Conservation (phyloP, 1,140 invertebrate genomes). For the Wasmannia auropunctata region DNA sequence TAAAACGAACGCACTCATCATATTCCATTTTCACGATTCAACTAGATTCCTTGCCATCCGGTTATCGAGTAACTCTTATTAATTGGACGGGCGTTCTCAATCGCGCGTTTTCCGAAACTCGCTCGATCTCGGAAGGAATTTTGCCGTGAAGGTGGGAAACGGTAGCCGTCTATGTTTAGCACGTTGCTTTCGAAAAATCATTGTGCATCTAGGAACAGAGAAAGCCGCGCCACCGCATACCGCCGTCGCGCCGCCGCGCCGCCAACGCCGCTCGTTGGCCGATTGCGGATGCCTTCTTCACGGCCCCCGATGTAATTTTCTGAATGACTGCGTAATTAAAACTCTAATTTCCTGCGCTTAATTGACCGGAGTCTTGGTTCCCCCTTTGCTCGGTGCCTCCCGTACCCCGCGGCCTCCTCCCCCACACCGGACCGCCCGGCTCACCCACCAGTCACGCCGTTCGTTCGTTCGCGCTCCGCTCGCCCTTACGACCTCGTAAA, state of each 20-base stretch:
- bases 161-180: background rate
- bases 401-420: conserved; percentile 19
- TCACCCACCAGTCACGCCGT: conserved; percentile 56
- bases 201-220: conserved; percentile 19
- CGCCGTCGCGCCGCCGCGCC: conserved; percentile 3
- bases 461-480: conserved; percentile 45
- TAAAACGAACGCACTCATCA: background rate
- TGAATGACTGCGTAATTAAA: conserved; percentile 87
- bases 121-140: background rate
- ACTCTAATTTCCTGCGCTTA: conserved; percentile 86
- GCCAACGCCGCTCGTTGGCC: conserved; percentile 63
- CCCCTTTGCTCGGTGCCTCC: conserved; percentile 64
- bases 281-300: conserved; percentile 75
- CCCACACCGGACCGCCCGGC: conserved; percentile 42
- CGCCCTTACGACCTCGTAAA: conserved; percentile 60
- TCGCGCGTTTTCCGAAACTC: background rate
- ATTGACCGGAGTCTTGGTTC: conserved; percentile 85
- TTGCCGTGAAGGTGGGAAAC: background rate
- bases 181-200: conserved; percentile 53
- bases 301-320: conserved; percentile 85
- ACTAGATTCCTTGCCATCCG: background rate
- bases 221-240: conserved; percentile 37
- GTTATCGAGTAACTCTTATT: background rate
- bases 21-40: background rate
- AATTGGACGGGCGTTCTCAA: conserved; percentile 30